A percentile compares a stretch with the other conserved stretches of the same genome.
Conservation (phyloP, 1,140 invertebrate genomes). For the Drosophila leontia region DNA sequence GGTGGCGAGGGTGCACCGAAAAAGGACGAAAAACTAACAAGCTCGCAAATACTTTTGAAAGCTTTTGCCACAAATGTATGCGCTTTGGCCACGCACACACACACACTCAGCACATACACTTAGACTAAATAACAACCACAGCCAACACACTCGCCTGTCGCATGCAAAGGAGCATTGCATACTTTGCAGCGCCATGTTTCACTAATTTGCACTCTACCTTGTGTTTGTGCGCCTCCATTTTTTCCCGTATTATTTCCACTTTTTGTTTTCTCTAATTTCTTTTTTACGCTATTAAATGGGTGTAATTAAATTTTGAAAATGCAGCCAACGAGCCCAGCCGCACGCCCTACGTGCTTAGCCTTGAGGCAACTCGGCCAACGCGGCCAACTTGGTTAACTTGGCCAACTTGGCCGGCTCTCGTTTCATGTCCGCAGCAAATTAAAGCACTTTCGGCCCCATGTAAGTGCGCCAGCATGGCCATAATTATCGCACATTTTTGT, state of each 20-base stretch:
- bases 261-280: constrained; percentile 50
- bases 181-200: constrained; percentile 68
- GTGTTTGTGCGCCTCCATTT: constrained; percentile 20
- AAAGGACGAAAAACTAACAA: constrained; percentile 71
- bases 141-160: neutral
- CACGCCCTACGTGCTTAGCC: constrained; percentile 44
- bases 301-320: constrained; percentile 74
- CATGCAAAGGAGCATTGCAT: constrained; percentile 38
- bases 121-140: constrained; percentile 6
- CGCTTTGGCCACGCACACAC: constrained; percentile 53
- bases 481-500: constrained; percentile 73
- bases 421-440: constrained; percentile 74
- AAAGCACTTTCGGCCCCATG: constrained; percentile 49
- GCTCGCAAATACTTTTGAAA: constrained; percentile 80
- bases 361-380: constrained; percentile 42
- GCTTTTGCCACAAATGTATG: constrained; percentile 79
- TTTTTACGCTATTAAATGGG: constrained; percentile 74
- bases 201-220: constrained; percentile 79
- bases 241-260: constrained; percentile 23
- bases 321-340: constrained; percentile 21
- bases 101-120: constrained; percentile 7
- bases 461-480: constrained; percentile 44
- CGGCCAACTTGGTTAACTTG: constrained; percentile 26
- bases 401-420: constrained; percentile 31
- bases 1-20: constrained; percentile 56